phyloP scores from a whole-genome alignment of 2,888 invertebrate species.

The Psococerastis gibbosa region DNA sequence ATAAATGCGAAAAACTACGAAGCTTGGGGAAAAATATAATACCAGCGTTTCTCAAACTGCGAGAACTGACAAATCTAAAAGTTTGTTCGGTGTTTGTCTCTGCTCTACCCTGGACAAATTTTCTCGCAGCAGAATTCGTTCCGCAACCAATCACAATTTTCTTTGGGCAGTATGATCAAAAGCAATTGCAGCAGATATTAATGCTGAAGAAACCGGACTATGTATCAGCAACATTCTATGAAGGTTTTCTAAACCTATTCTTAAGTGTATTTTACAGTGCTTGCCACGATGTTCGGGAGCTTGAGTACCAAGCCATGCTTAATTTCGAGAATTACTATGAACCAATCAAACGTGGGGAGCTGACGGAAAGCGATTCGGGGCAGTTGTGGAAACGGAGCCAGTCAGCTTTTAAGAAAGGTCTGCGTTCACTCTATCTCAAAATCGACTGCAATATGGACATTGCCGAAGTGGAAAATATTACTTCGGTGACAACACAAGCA shows the following conservation, averaged over 20 bases:
- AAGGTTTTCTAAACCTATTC: conserved; percentile 1
- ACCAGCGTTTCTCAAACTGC: background rate
- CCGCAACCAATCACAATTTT: background rate
- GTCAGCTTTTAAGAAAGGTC: conserved; percentile 1
- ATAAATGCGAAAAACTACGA: conserved; percentile 8
- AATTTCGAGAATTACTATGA: background rate
- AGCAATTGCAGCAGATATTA: background rate
- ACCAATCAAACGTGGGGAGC: background rate
- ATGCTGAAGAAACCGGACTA: background rate
- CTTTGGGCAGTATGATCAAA: background rate
- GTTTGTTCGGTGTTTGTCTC: conserved; percentile 2
- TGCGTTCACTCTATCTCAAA: conserved; percentile 3
- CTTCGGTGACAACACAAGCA: conserved; percentile 4
- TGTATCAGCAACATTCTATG: background rate
- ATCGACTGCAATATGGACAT: conserved; percentile 1
- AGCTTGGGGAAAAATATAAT: background rate
- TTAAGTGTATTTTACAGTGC: conserved; percentile 4
- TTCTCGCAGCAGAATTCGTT: background rate
- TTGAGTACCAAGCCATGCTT: conserved; percentile 4
- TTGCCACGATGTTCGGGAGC: background rate
- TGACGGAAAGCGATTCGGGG: conserved; percentile 1
- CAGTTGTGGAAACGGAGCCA: conserved; percentile 4
- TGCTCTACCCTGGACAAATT: background rate
- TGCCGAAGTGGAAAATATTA: conserved; percentile 2
- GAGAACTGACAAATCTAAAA: background rate